A percentile compares a stretch with the other conserved stretches of the same genome.
These are phyloP conservation scores for Phylloscopus trochilus DNA, from an alignment of 2,113 vertebrate species.

Conservation along the genomic window DNA sequence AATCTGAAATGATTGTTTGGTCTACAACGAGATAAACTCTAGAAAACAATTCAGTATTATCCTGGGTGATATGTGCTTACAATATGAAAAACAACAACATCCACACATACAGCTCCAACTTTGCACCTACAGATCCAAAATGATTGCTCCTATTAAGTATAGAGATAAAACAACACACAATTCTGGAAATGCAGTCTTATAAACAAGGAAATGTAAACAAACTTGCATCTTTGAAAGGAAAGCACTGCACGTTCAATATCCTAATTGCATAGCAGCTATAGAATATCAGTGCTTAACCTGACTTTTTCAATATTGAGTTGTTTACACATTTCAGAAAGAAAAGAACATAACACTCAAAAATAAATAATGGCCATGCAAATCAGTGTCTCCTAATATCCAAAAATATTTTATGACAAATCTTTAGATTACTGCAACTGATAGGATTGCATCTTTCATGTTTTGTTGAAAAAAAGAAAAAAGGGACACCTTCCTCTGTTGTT, in stretches of 20 bases:
- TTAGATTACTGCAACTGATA: background rate
- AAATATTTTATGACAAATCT: background rate
- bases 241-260: background rate
- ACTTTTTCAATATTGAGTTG: background rate
- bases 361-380: background rate
- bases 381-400: background rate
- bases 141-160: background rate
- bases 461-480: background rate
- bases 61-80: background rate
- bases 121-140: background rate
- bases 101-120: background rate
- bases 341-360: fast-evolving
- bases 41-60: background rate
- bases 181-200: background rate
- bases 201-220: background rate
- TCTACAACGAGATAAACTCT: background rate
- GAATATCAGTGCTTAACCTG: background rate
- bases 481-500: background rate
- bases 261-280: background rate
- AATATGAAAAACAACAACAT: background rate
- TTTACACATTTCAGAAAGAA: background rate
- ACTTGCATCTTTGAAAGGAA: background rate
- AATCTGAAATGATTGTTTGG: background rate
- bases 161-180: background rate
- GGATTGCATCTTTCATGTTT: background rate